Base-by-base conservation (phyloP, 35 echinoderm and acorn worm species). In the Lytechinus variegatus region DNA sequence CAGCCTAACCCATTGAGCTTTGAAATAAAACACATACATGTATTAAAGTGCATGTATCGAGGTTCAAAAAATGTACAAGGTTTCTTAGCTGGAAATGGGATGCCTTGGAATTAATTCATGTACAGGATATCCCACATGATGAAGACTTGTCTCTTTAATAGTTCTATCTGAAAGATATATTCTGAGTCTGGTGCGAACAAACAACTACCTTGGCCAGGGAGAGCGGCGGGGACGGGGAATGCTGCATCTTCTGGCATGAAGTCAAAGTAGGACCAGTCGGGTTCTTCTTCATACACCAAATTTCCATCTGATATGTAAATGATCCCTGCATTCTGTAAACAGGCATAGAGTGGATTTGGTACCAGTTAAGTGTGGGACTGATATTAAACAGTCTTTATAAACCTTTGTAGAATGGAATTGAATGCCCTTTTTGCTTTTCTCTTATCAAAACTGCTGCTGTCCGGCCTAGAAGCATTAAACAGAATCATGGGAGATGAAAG, bases 231-330 rank as follows among this genome's bases (percentile, higher is more conserved):
- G 9, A 21, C 66, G 21, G 19, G 66, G 4, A n/a, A 27, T 24
- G 66, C 66, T 24, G 33, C 33, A 44, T n/a, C 19, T 24, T 79
- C 66, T 24, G 8, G 6, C 6, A n/a, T 24, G n/a, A 7, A n/a
- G 66, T 79, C 66, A 6, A 24, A 16, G n/a, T 5, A n/a, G n/a
- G 19, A 79, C 66, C 66, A 79, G 66, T 24, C 19, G n/a, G 66
- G 66, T 6, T 5, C 66, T 44, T 90, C 2, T 27, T 90, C 88
- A 51, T 90, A 90, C 88, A 90, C 11, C 52, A 54, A 21, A 54
- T 90, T 90, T 6, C 88, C 88, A 90, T 90, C 88, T 1, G 88
- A 13, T 44, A 90, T 90, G 88, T 90, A 90, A 44, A 90, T 54
- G 52, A 90, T 90, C 3, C 88, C 88, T 90, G 88, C 88, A 21